Percentiles rank a stretch among this genome's conserved stretches.
These are phyloP conservation scores for Mamestra configurata DNA, from an alignment of 1,140 invertebrate genomes.

Conservation along the genomic window DNA sequence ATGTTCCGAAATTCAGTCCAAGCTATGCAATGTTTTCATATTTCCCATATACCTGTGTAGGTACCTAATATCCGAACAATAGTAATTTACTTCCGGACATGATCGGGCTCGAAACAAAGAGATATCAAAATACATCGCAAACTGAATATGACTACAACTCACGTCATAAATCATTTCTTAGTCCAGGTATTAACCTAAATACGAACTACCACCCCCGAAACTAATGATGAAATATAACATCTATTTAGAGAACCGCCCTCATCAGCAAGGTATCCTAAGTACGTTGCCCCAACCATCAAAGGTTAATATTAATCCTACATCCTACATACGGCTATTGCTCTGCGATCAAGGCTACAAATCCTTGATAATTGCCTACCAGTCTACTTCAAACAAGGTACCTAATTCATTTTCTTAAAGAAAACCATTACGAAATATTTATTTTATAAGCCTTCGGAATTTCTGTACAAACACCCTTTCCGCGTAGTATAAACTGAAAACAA, in stretches of 20 bases:
- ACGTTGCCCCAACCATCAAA: background rate
- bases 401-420: background rate
- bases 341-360: background rate
- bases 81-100: background rate
- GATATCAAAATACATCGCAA: background rate
- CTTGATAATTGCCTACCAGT: slow-evolving; percentile 13
- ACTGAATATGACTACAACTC: background rate
- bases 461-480: slow-evolving; percentile 9
- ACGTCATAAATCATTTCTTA: slow-evolving; percentile 28
- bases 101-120: background rate
- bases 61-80: background rate
- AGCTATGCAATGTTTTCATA: too few species aligned
- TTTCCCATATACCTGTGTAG: too few species aligned
- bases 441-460: background rate
- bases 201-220: slow-evolving; percentile 4
- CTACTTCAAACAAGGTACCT: background rate
- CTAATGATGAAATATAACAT: slow-evolving; percentile 28
- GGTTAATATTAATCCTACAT: background rate
- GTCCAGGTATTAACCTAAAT: slow-evolving; percentile 30
- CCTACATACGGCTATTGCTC: background rate
- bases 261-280: background rate
- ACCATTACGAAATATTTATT: background rate
- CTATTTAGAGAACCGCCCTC: background rate
- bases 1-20: too few species aligned
- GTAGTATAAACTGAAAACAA: background rate